phyloP scores from a whole-genome alignment of 2,797 vertebrate species.

The Phyllotis vaccarum region DNA sequence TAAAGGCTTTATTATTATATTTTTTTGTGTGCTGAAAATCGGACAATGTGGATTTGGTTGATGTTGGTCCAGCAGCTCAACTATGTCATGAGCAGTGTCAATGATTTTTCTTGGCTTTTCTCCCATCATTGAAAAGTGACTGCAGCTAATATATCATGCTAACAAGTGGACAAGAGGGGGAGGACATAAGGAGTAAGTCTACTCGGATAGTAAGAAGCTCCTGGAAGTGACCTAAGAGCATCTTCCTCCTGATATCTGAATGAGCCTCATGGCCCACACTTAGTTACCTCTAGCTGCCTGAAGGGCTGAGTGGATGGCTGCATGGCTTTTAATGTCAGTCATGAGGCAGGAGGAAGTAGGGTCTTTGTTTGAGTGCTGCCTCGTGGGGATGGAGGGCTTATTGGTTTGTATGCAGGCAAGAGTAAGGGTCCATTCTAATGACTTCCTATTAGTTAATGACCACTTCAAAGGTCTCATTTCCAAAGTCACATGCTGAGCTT shows the following conservation, averaged over 20 bases:
- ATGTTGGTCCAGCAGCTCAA: not conserved
- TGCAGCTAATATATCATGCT: not conserved
- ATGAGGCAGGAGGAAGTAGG: not conserved
- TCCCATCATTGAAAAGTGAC: not conserved
- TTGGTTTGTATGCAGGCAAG: too few relatives aligned
- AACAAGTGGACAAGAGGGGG: not conserved
- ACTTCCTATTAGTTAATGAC: not conserved
- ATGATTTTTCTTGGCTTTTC: not conserved
- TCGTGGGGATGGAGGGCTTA: too few relatives aligned
- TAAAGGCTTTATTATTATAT: not conserved
- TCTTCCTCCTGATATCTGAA: not conserved
- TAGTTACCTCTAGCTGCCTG: not conserved
- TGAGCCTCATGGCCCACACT: not conserved
- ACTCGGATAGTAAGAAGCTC: not conserved
- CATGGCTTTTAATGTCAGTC: not conserved
- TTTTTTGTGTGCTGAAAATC: not conserved
- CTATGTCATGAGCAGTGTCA: not conserved
- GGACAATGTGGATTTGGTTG: not conserved
- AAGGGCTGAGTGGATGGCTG: not conserved
- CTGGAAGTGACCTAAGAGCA: not conserved
- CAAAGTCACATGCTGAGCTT: not conserved
- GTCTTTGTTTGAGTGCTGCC: not conserved
- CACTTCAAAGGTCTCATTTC: not conserved
- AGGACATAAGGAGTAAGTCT: not conserved
- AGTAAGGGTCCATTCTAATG: not conserved